Percentiles rank a stretch among this genome's conserved stretches.
These are phyloP conservation scores for Ophion obscuratus DNA, from an alignment of 2,888 invertebrate genomes.

Conservation along the genomic window DNA sequence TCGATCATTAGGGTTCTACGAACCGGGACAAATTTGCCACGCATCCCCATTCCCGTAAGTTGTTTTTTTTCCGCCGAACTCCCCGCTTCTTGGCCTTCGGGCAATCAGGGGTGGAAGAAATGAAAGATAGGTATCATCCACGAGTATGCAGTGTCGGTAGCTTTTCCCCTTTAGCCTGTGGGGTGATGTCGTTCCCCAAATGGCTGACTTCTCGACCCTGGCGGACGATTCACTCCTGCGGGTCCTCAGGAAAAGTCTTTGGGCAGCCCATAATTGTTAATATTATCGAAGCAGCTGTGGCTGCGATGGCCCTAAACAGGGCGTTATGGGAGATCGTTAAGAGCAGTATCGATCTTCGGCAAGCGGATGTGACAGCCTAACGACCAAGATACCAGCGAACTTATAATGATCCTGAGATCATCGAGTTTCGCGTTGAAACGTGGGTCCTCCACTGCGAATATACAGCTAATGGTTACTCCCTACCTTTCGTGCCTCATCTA, in stretches of 20 bases:
- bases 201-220: neutral
- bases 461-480: neutral
- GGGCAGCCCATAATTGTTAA: neutral
- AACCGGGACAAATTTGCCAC: neutral
- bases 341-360: neutral
- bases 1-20: neutral
- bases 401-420: constrained; percentile 18
- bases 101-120: neutral
- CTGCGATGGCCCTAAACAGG: neutral
- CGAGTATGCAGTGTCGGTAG: neutral
- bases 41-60: neutral
- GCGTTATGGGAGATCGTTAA: constrained; percentile 19
- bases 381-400: neutral
- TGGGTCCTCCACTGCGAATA: constrained; percentile 3
- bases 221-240: neutral
- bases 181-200: neutral
- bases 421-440: constrained; percentile 28
- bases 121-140: neutral
- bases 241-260: neutral
- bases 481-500: neutral
- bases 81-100: neutral
- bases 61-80: neutral
- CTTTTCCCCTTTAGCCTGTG: neutral
- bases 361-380: neutral
- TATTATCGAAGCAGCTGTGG: neutral